phyloP scores from a whole-genome alignment of 2,888 invertebrate species.

The Agrochola lota region DNA sequence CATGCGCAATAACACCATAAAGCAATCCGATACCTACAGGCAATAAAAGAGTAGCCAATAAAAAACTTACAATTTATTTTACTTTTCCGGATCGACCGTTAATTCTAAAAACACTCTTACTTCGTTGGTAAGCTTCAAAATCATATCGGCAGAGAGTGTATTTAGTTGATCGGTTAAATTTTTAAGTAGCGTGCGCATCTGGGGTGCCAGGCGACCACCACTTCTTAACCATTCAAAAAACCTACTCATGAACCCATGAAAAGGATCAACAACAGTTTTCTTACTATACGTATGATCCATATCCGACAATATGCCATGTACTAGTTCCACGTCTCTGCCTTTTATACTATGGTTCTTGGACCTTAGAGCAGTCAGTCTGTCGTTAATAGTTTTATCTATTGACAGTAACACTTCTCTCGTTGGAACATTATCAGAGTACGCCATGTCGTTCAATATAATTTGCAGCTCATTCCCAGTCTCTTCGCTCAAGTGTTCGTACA shows the following conservation, averaged over 20 bases:
- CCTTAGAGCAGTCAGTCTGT: conserved; percentile 67
- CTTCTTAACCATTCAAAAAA: conserved; percentile 71
- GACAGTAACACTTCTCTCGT: conserved; percentile 74
- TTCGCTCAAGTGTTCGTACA: conserved; percentile 74
- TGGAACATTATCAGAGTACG: conserved; percentile 73
- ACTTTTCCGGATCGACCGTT: conserved; percentile 75
- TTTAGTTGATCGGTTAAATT: conserved; percentile 69
- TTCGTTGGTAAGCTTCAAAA: conserved; percentile 76
- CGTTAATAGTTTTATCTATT: conserved; percentile 72
- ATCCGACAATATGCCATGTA: conserved; percentile 81
- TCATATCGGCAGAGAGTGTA: conserved; percentile 68
- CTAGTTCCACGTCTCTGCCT: conserved; percentile 75
- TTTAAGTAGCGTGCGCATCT: conserved; percentile 69
- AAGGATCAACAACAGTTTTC: conserved; percentile 70
- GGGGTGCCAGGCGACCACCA: conserved; percentile 63
- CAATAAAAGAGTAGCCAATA: conserved; percentile 14
- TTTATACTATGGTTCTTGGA: conserved; percentile 54
- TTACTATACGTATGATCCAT: conserved; percentile 79
- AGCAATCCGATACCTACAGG: neutral
- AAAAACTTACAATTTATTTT: conserved; percentile 37
- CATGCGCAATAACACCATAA: neutral
- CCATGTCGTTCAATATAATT: conserved; percentile 80
- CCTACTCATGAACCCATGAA: conserved; percentile 72
- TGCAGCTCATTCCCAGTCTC: conserved; percentile 76
- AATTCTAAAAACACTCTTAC: conserved; percentile 80